phyloP scores from a whole-genome alignment of 1,140 invertebrate species.

The Drosophila busckii region DNA sequence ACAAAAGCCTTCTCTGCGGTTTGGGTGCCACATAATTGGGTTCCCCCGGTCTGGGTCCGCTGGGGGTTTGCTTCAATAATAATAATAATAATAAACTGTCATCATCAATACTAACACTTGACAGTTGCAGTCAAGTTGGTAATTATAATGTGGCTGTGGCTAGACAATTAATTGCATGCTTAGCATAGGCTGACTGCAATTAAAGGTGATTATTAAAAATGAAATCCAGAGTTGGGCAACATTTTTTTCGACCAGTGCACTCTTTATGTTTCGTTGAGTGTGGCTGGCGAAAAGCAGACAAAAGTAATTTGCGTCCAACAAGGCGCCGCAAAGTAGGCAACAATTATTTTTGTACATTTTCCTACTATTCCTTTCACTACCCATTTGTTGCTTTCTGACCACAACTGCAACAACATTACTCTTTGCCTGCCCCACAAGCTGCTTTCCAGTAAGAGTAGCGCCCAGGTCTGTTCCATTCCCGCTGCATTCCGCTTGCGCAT shows the following conservation, averaged over 20 bases:
- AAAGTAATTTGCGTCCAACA: conserved; percentile 29
- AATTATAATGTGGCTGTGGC: conserved; percentile 13
- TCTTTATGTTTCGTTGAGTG: conserved; percentile 37
- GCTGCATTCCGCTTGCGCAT: conserved; percentile 34
- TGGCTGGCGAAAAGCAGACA: conserved; percentile 30
- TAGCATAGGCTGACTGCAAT: conserved; percentile 1
- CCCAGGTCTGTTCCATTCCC: conserved; percentile 15
- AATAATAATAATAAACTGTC: conserved; percentile 72
- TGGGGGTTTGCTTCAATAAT: conserved; percentile 73
- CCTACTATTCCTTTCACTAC: conserved; percentile 10
- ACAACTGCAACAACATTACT: conserved; percentile 10
- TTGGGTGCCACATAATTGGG: conserved; percentile 41
- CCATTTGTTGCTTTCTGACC: conserved; percentile 47
- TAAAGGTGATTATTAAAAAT: too few relatives aligned
- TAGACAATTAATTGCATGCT: conserved; percentile 32
- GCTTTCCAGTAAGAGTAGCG: conserved; percentile 38
- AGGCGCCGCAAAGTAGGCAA: conserved; percentile 27
- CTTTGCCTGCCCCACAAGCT: too few relatives aligned
- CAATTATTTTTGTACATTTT: background rate
- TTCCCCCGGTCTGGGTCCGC: too few relatives aligned
- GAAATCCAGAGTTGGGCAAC: background rate
- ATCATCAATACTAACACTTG: conserved; percentile 46
- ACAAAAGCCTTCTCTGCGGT: conserved; percentile 1
- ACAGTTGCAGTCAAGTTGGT: conserved; percentile 12
- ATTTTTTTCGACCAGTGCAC: too few relatives aligned